Base-by-base conservation (phyloP, 1,140 invertebrate genomes). In the Heterodera schachtii region DNA sequence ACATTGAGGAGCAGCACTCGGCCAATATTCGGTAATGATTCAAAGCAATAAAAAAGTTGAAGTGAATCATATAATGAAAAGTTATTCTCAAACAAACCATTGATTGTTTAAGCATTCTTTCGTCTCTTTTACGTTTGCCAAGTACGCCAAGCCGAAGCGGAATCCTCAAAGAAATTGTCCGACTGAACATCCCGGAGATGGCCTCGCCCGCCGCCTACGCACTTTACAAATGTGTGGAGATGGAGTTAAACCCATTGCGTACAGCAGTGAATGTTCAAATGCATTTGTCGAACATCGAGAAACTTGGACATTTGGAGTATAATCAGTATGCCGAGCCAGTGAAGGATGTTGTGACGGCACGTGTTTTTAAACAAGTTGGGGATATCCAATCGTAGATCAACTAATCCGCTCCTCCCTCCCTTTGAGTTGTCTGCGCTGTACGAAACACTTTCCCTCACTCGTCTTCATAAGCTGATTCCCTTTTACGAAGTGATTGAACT, bases 1-100 rank as follows among this genome's bases (percentile, higher is more conserved):
- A 89, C 70, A 90, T 89, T 73, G 89, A 90, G 49, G 88, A 90
- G 13, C 84, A 86, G 64, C 87, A 88, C 75, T 49, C 82, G 41
- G 76, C 73, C 16, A 90, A 89, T 76, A 85, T 90, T 64, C 79
- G 87, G 87, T 87, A 64, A 70, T 43, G 31, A 31, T 31, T 31
- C 31, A 31, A 41, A n/a, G n/a, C n/a, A n/a, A n/a, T n/a, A n/a
- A n/a, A n/a, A n/a, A n/a, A 41, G 0, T 16, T 70, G 31, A 52
- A 82, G 47, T 0, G n/a, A 1, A 7, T 71, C 13, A 47, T n/a
- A n/a, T n/a, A n/a, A n/a, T n/a, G n/a, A n/a, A n/a, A n/a, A n/a
- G n/a, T 82, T 13, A 67, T 44, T 70, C 46, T 13, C 9, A 52
- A 52, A 52, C 9, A 52, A 11, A 3, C 16, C n/a, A 16, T 7